Conservation (phyloP, 2,797 vertebrate species). For the Neosilurus hyrtlii region DNA sequence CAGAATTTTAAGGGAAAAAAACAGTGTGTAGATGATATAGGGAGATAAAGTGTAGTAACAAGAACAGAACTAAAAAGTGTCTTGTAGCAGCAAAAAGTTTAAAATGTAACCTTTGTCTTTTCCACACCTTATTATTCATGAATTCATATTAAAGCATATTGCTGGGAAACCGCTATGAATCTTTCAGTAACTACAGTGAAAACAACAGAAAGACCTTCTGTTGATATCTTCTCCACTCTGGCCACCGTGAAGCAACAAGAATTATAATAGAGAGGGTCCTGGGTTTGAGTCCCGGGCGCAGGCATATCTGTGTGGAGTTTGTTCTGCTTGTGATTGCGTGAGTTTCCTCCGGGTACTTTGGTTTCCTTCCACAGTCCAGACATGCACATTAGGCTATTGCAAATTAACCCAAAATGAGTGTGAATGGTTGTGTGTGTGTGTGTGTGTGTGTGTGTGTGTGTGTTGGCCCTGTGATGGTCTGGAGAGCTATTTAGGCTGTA, state of each 20-base stretch:
- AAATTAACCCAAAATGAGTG: too few species aligned
- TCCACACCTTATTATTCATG: constrained; percentile 11
- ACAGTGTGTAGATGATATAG: neutral
- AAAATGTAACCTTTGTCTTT: neutral
- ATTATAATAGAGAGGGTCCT: neutral
- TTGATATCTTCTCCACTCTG: neutral
- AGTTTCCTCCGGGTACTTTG: too few species aligned
- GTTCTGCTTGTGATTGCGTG: too few species aligned
- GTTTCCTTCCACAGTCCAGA: too few species aligned
- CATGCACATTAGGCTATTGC: too few species aligned
- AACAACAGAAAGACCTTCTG: neutral
- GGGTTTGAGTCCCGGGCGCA: too few species aligned
- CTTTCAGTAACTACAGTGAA: neutral
- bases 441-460: too few species aligned
- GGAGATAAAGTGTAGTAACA: neutral
- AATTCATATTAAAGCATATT: constrained; percentile 1
- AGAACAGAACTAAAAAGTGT: neutral
- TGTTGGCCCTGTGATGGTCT: too few species aligned
- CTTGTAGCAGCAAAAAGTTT: neutral
- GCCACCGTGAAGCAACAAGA: neutral
- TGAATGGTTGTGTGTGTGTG: too few species aligned
- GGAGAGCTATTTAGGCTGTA: too few species aligned
- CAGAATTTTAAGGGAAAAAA: neutral
- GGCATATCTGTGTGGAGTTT: too few species aligned
- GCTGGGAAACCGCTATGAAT: neutral